Conservation (phyloP, 2,888 invertebrate species). For the Drosophila dives region DNA sequence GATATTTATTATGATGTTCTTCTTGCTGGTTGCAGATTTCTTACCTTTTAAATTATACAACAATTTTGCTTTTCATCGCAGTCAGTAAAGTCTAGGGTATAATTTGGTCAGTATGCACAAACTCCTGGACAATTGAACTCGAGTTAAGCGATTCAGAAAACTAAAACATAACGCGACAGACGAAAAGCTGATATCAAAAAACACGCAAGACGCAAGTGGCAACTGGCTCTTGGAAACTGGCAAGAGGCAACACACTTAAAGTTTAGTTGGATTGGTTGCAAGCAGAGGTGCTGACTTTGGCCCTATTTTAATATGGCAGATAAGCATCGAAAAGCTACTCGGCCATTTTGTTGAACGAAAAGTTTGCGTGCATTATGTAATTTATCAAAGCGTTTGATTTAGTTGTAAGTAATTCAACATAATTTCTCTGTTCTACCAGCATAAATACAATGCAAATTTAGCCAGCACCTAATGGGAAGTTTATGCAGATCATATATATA, state of each 20-base stretch:
- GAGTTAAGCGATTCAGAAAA: conserved; percentile 17
- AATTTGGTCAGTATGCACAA: not conserved
- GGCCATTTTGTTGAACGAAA: conserved; percentile 70
- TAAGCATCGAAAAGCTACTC: conserved; percentile 63
- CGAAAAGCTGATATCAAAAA: conserved; percentile 55
- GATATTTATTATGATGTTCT: too few relatives aligned
- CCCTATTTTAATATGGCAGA: conserved; percentile 64
- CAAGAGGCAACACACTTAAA: not conserved
- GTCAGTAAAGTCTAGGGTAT: not conserved
- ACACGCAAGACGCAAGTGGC: conserved; percentile 52
- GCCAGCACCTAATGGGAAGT: conserved; percentile 3
- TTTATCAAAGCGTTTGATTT: conserved; percentile 78
- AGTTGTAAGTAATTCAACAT: conserved; percentile 73
- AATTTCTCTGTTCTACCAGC: conserved; percentile 40
- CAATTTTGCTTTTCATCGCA: not conserved
- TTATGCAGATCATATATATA: not conserved
- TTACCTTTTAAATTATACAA: not conserved
- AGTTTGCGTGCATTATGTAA: conserved; percentile 70
- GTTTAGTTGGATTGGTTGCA: conserved; percentile 4
- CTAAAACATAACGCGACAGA: conserved; percentile 39
- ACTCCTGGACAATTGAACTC: conserved; percentile 7
- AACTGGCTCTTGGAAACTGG: not conserved
- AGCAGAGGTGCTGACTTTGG: conserved; percentile 43
- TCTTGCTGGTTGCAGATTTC: not conserved
- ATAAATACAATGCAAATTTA: conserved; percentile 10